phyloP scores from a whole-genome alignment of 2,888 invertebrate genomes.

The Allygus modestus region DNA sequence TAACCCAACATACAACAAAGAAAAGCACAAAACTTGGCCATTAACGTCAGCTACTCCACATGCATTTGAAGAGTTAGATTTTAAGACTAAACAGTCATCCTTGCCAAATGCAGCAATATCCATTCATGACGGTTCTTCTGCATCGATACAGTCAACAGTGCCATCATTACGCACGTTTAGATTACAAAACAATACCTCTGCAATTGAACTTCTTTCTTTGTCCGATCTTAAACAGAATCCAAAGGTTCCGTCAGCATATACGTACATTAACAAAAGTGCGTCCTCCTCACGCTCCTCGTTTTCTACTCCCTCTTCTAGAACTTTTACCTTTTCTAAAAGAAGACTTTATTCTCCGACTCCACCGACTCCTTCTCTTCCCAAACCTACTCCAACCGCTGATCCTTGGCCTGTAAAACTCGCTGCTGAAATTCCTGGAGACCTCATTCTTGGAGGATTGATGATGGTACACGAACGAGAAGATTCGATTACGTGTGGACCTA shows the following conservation, averaged over 20 bases:
- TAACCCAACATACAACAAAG: too few relatives aligned
- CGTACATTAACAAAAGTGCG: not conserved
- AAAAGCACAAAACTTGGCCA: too few relatives aligned
- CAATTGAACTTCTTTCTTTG: too few relatives aligned
- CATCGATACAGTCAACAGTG: too few relatives aligned
- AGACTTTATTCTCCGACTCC: not conserved
- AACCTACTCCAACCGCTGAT: constrained; percentile 68
- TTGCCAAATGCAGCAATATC: too few relatives aligned
- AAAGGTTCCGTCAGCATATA: not conserved
- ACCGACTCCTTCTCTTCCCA: not conserved
- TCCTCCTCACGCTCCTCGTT: not conserved
- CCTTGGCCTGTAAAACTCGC: constrained; percentile 91
- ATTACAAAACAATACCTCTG: too few relatives aligned
- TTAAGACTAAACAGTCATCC: too few relatives aligned
- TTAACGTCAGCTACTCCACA: too few relatives aligned
- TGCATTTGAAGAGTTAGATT: too few relatives aligned
- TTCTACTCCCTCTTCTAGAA: not conserved
- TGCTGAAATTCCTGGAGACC: constrained; percentile 91
- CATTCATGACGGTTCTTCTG: too few relatives aligned
- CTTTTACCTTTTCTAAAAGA: not conserved
- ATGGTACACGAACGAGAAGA: constrained; percentile 97
- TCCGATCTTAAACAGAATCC: not conserved
- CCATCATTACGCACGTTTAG: too few relatives aligned
- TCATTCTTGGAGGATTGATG: constrained; percentile 94
- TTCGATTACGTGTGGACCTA: constrained; percentile 91